A percentile compares a stretch with the other conserved stretches of the same genome.
phyloP scores from a whole-genome alignment of 2,888 invertebrate genomes.

The Erynnis tages region DNA sequence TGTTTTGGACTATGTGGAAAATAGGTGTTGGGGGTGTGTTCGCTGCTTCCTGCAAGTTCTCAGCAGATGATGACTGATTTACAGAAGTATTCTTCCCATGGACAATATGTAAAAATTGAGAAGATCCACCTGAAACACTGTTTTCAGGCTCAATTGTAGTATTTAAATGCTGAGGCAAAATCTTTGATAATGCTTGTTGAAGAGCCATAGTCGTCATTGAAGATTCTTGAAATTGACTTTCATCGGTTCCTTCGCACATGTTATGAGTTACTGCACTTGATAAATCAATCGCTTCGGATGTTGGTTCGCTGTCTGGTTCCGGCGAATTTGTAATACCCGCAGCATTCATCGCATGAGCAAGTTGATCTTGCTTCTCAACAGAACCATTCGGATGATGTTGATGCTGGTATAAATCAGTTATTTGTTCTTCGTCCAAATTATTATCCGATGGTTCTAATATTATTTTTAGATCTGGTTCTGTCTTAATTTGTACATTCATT shows the following conservation, averaged over 20 bases:
- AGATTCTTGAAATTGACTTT: slow-evolving; percentile 48
- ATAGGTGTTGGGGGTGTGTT: slow-evolving; percentile 63
- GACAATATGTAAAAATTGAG: slow-evolving; percentile 74
- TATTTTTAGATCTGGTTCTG: slow-evolving; percentile 31
- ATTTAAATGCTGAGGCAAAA: slow-evolving; percentile 69
- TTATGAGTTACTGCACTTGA: slow-evolving; percentile 7
- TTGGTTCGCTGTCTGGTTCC: slow-evolving; percentile 42
- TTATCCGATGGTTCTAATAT: slow-evolving; percentile 29
- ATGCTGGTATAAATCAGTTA: slow-evolving; percentile 1
- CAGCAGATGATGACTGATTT: slow-evolving; percentile 66
- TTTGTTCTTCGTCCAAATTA: slow-evolving; percentile 7
- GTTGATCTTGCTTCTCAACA: slow-evolving; percentile 63
- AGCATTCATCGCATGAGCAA: slow-evolving; percentile 73
- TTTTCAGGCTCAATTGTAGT: slow-evolving; percentile 54
- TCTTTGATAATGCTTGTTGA: slow-evolving; percentile 75
- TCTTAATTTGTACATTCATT: slow-evolving; percentile 31
- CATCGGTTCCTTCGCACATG: slow-evolving; percentile 17
- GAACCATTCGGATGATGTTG: slow-evolving; percentile 42
- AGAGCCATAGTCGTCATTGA: slow-evolving; percentile 67
- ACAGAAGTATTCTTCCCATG: slow-evolving; percentile 69
- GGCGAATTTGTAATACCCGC: slow-evolving; percentile 64
- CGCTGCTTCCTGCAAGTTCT: slow-evolving; percentile 64
- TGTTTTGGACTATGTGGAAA: slow-evolving; percentile 75
- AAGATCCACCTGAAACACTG: slow-evolving; percentile 43
- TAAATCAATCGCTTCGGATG: slow-evolving; percentile 36